A percentile compares a stretch with the other conserved stretches of the same genome.
These are phyloP conservation scores for Pelecanus crispus DNA, from an alignment of 2,113 vertebrate genomes.

Conservation along the genomic window DNA sequence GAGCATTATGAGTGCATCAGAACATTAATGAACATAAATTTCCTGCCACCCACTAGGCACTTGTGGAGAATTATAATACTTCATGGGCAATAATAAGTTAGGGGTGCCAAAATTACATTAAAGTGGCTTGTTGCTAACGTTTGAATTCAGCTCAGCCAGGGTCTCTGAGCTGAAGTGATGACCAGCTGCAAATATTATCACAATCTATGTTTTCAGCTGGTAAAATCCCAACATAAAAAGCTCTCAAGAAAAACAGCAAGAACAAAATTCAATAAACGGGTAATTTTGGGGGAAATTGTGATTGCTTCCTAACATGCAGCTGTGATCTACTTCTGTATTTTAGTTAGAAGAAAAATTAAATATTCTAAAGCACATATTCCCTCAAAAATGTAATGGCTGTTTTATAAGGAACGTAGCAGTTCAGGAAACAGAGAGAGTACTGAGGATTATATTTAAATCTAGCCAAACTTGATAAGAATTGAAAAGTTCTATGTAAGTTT, in stretches of 20 bases:
- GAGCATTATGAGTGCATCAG: background rate
- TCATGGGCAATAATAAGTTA: background rate
- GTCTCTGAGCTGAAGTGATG: background rate
- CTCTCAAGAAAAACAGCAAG: background rate
- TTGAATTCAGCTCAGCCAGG: background rate
- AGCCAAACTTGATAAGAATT: background rate
- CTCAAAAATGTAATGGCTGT: background rate
- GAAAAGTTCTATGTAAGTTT: background rate
- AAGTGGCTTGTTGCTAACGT: background rate
- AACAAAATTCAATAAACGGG: background rate
- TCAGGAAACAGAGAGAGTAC: background rate
- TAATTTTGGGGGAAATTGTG: background rate
- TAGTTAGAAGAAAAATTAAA: background rate
- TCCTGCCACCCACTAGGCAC: background rate
- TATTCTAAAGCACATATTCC: background rate
- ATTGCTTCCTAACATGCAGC: background rate
- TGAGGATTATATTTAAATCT: background rate
- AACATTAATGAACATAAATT: background rate
- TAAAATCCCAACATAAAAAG: background rate
- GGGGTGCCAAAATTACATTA: background rate
- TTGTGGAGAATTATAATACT: background rate
- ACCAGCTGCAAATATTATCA: slow-evolving; percentile 4
- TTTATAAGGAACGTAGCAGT: background rate
- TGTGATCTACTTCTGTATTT: background rate
- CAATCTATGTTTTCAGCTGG: background rate